Evolutionary conservation across 53 echinoderm and acorn worm species (phyloP), one percentile per base, ranked within the genome.

Genomic region (Astropecten irregularis): DNA sequence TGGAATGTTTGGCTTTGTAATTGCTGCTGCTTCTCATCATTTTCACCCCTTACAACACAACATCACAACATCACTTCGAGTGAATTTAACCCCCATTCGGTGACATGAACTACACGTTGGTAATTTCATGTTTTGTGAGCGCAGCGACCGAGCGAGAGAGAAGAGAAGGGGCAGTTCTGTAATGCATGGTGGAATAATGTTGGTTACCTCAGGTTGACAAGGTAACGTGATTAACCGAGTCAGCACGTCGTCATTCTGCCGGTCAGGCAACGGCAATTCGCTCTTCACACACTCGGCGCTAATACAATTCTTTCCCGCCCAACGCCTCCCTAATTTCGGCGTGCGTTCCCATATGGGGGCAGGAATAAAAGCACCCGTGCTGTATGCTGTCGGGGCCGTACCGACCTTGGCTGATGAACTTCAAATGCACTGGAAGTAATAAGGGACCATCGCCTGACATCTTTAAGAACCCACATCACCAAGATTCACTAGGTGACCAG

Each of bases 271-370:
- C 56, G 57, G 13, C 57, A 38, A 18, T 34, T 35, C 56, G 55
- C n/a, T 34, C 55, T 74, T 74, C 56, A 56, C 56, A 40, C 56
- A 37, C 74, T 57, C 36, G 74, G 74, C 56, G 57, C 57, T 74
- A 74, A 74, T 23, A 57, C 57, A 37, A 74, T 74, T 34, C 33
- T 54, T 74, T 74, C 74, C 74, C 74, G 57, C 74, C 55, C 74
- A 55, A 74, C 74, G 55, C 74, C 56, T 53, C 66, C 52, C 55
- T 74, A 57, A 74, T 55, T 74, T 55, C 23, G 57, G 54, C 22
- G 73, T 56, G 56, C 57, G 56, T 74, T 40, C n/a, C 35, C 2
- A 64, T 37, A 20, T 8, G 11, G 11, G 42, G 11, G 42, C 11
- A 11, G 42, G 42, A 42, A n/a, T n/a, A n/a, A n/a, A n/a, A n/a